Conservation (phyloP, 2,113 vertebrate species). For the Epinephelus cyanopodus region DNA sequence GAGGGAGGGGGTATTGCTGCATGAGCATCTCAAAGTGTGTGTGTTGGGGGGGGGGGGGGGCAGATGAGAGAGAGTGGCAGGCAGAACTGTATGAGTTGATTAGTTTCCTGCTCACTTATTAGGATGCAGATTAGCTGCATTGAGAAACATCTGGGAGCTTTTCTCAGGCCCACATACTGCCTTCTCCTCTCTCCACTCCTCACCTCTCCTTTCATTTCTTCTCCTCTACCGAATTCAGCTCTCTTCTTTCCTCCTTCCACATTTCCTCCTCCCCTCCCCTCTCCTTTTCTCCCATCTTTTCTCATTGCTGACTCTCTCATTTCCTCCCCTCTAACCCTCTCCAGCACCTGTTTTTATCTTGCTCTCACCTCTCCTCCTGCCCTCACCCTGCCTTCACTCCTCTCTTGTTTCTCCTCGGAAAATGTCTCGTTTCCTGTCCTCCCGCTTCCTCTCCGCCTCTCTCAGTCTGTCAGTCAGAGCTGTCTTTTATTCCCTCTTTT, state of each 20-base stretch:
- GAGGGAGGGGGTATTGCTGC: slow-evolving; percentile 21
- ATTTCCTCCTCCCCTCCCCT: neutral
- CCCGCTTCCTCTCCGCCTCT: slow-evolving; percentile 24
- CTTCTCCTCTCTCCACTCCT: slow-evolving; percentile 38
- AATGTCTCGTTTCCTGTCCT: slow-evolving; percentile 49
- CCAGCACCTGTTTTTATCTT: slow-evolving; percentile 24
- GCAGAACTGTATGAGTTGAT: slow-evolving; percentile 81
- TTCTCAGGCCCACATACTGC: slow-evolving; percentile 47
- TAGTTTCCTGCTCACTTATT: slow-evolving; percentile 83
- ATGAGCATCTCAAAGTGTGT: slow-evolving; percentile 11
- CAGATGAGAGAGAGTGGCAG: slow-evolving; percentile 70
- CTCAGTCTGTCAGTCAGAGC: slow-evolving; percentile 47
- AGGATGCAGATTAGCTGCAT: slow-evolving; percentile 84
- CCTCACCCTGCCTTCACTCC: slow-evolving; percentile 24
- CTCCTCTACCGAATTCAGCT: slow-evolving; percentile 24
- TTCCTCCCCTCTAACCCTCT: slow-evolving; percentile 34
- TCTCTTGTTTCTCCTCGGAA: slow-evolving; percentile 17
- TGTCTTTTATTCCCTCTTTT: slow-evolving; percentile 54
- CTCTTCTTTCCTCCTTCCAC: slow-evolving; percentile 7
- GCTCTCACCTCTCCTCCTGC: slow-evolving; percentile 31
- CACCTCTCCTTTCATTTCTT: slow-evolving; percentile 47
- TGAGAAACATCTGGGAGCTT: slow-evolving; percentile 84
- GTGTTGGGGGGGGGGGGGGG: slow-evolving; percentile 22
- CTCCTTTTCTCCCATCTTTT: slow-evolving; percentile 9
- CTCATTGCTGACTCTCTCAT: slow-evolving; percentile 9